Base-by-base conservation (phyloP, 2,888 invertebrate species). In the Noctua janthe region DNA sequence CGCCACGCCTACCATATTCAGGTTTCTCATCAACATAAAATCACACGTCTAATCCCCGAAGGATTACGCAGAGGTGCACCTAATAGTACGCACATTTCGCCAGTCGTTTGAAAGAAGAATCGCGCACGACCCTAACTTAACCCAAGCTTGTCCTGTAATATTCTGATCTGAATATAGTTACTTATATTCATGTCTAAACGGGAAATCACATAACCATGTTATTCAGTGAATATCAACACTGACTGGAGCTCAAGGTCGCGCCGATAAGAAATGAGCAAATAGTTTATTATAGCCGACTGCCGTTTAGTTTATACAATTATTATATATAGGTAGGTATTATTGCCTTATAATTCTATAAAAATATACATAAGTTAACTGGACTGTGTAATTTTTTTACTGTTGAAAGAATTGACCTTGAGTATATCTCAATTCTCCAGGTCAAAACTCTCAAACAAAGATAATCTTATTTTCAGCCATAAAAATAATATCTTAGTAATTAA, bases 261-360 rank as follows among this genome's bases (percentile, higher is more conserved):
- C 69, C 90, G 94, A 94, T 94, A 94, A 94, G 90, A 88, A 87
- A 81, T 83, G 88, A 90, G 87, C 85, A 82, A 88, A 89, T 89
- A 83, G 81, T 85, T 89, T 82, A 87, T 76, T 84, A 84, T 79
- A 84, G 77, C 76, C n/a, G 1, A 43, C 29, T 56, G 62, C 29
- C 39, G 62, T 29, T 80, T 88, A 84, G 72, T 78, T 80, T 51
- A 72, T 71, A 62, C 67, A 73, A 77, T 56, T 67, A 78, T 78
- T 67, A 73, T 8, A 2, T 56, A 29, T 8, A 39, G 39, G 1
- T 2, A 51, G 29, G 15, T 73, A 75, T 59, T 78, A 54, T 77
- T 47, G 8, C n/a, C 39, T 6, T n/a, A 51, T 35, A 20, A 35
- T 35, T 64, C 35, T 35, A 35, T 17, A 35, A 56, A 59, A 59